phyloP scores from a whole-genome alignment of 30 jellyfish, hydroid and myxozoan species.

The Mastigias papua region DNA sequence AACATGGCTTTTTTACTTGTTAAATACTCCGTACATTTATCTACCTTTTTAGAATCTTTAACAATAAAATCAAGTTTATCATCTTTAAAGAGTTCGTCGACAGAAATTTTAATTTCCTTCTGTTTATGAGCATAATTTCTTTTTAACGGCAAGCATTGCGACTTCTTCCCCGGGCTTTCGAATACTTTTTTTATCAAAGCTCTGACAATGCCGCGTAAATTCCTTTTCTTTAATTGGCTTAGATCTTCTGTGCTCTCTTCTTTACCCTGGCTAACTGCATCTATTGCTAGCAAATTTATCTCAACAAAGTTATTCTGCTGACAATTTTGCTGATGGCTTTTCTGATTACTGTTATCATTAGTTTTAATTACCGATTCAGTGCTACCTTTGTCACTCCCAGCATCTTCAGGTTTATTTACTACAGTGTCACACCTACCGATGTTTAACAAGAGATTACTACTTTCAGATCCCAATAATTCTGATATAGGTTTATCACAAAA shows the following conservation, averaged over 20 bases:
- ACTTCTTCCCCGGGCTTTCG: slow-evolving; percentile 46
- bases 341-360: neutral
- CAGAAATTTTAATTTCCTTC: slow-evolving; percentile 61
- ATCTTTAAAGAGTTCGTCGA: slow-evolving; percentile 57
- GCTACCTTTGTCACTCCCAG: neutral
- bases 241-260: neutral
- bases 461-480: neutral
- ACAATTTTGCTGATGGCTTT: neutral
- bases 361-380: neutral
- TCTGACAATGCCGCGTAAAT: slow-evolving; percentile 29
- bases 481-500: neutral
- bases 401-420: neutral
- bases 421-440: neutral
- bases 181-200: slow-evolving; percentile 34
- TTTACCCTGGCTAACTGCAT: slow-evolving; percentile 1
- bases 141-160: neutral
- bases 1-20: slow-evolving; percentile 58
- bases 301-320: slow-evolving; percentile 51
- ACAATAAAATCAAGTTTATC: slow-evolving; percentile 55
- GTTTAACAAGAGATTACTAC: neutral
- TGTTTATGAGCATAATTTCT: slow-evolving; percentile 1
- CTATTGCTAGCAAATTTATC: slow-evolving; percentile 32
- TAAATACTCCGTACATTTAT: neutral
- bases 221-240: neutral
- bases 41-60: slow-evolving; percentile 21